Evolutionary conservation across 2,113 vertebrate species (phyloP).

Genomic region (Ptychochromis oligacanthus): DNA sequence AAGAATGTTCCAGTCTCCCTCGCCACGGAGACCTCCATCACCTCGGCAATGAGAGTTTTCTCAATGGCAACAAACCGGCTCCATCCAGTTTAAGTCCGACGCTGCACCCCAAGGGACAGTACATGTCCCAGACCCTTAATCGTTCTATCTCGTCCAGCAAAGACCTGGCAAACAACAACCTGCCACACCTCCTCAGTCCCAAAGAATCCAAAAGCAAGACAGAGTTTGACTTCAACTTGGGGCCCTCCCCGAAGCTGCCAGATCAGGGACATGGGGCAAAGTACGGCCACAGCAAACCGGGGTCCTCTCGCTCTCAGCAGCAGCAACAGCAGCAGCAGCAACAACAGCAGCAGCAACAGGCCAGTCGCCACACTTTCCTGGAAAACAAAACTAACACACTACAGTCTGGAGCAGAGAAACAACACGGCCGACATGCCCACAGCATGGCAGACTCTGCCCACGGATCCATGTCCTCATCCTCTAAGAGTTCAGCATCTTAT

Average conservation of each 20-base stretch:
- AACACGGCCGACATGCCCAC: constrained; percentile 89
- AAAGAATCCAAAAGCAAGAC: constrained; percentile 93
- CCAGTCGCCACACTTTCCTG: constrained; percentile 89
- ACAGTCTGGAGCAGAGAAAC: constrained; percentile 88
- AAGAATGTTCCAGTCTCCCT: constrained; percentile 92
- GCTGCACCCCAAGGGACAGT: constrained; percentile 88
- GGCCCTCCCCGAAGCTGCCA: constrained; percentile 75
- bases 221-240: constrained; percentile 94
- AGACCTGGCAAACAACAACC: constrained; percentile 93
- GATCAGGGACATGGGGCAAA: constrained; percentile 86
- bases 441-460: constrained; percentile 87
- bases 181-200: constrained; percentile 96
- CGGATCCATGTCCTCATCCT: constrained; percentile 90
- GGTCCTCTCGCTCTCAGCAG: constrained; percentile 83
- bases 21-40: constrained; percentile 92
- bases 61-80: constrained; percentile 91
- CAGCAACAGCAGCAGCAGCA: constrained; percentile 69
- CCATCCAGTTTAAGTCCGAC: constrained; percentile 90
- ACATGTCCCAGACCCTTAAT: constrained; percentile 86
- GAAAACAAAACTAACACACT: constrained; percentile 94
- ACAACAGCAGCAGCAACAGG: constrained; percentile 71
- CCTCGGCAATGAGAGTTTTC: constrained; percentile 88
- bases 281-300: constrained; percentile 79
- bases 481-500: constrained; percentile 91
- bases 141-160: constrained; percentile 89